phyloP scores from a whole-genome alignment of 1,140 invertebrate species.

The Drosophila asahinai region DNA sequence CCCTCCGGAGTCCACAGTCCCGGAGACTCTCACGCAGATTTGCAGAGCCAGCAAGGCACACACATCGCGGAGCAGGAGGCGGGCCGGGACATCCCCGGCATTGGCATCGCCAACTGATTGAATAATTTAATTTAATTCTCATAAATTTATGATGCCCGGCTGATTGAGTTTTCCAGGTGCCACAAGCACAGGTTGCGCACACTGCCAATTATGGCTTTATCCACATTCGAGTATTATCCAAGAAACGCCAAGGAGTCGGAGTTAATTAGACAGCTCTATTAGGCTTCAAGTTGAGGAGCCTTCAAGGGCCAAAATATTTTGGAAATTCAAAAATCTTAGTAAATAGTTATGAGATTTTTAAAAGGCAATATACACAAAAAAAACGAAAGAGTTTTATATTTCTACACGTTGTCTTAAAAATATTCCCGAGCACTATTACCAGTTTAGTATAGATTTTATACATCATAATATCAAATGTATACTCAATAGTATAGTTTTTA shows the following conservation, averaged over 20 bases:
- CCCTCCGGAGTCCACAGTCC: slow-evolving; percentile 7
- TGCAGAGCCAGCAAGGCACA: background rate
- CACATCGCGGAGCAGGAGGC: background rate
- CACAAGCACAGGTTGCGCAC: background rate
- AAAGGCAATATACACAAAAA: too few species aligned
- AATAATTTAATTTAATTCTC: slow-evolving; percentile 52
- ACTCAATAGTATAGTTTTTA: too few species aligned
- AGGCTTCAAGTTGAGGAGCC: too few species aligned
- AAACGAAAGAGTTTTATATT: too few species aligned
- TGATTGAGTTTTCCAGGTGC: slow-evolving; percentile 44
- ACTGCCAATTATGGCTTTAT: slow-evolving; percentile 32
- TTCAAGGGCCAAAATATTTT: too few species aligned
- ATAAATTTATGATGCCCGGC: slow-evolving; percentile 46
- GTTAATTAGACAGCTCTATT: background rate
- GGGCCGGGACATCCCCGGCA: background rate
- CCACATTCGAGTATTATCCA: slow-evolving; percentile 7
- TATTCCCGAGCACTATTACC: too few species aligned
- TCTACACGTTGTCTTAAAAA: too few species aligned
- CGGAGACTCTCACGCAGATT: slow-evolving; percentile 41
- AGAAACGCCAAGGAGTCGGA: background rate
- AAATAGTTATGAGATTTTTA: too few species aligned
- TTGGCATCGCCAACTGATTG: slow-evolving; percentile 40
- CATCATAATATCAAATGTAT: too few species aligned
- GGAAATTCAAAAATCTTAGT: too few species aligned
- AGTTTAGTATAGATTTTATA: too few species aligned